Evolutionary conservation across 1,140 invertebrate genomes (phyloP).

Genomic region (Drosophila murphyi): DNA sequence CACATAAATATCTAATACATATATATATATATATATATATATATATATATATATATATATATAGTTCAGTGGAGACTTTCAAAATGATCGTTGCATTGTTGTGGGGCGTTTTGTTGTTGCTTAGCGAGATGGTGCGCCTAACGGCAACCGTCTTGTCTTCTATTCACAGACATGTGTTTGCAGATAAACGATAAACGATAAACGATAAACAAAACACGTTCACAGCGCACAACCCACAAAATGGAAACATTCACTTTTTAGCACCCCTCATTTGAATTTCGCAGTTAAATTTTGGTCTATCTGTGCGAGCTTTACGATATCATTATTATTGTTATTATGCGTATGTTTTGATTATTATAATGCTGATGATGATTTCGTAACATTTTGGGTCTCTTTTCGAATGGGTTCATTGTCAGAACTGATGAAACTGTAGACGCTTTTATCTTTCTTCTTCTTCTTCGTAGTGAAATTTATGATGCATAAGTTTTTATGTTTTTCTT

Average conservation of each 20-base stretch:
- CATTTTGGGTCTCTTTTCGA: constrained; percentile 31
- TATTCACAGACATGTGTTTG: constrained; percentile 1
- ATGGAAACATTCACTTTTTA: constrained; percentile 49
- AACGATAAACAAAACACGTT: too few species aligned
- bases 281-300: neutral
- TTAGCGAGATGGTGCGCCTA: constrained; percentile 34
- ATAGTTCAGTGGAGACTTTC: constrained; percentile 70
- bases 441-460: constrained; percentile 26
- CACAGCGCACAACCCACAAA: constrained; percentile 5
- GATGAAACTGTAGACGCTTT: constrained; percentile 38
- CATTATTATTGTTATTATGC: constrained; percentile 59
- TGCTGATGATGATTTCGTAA: constrained; percentile 62
- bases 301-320: constrained; percentile 21
- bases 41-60: constrained; percentile 52
- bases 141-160: constrained; percentile 40
- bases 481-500: constrained; percentile 40
- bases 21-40: constrained; percentile 2
- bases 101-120: constrained; percentile 7
- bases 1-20: neutral
- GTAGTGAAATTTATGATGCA: constrained; percentile 78
- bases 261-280: constrained; percentile 29
- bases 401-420: constrained; percentile 72
- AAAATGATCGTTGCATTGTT: constrained; percentile 70
- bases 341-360: constrained; percentile 2
- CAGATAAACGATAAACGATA: too few species aligned